Evolutionary conservation across 2,797 vertebrate species (phyloP).

Genomic region (Margarornis squamiger): DNA sequence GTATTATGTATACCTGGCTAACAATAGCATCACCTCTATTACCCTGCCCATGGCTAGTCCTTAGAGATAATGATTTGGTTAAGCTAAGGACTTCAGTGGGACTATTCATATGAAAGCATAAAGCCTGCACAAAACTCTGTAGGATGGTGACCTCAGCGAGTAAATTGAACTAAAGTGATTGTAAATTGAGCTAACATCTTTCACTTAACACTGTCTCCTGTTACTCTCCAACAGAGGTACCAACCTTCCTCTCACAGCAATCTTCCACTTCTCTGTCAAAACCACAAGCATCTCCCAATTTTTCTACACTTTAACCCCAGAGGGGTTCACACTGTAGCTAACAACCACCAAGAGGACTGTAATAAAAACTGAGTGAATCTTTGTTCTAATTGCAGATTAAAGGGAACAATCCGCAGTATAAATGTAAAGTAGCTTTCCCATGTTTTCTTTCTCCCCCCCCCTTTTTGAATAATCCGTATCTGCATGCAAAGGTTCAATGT

Average conservation of each 20-base stretch:
- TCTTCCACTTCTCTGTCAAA: constrained; percentile 64
- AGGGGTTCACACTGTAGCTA: constrained; percentile 50
- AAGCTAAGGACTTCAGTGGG: constrained; percentile 2
- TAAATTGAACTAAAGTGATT: constrained; percentile 57
- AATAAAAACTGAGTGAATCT: constrained; percentile 49
- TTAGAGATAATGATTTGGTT: constrained; percentile 13
- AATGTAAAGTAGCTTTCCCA: constrained; percentile 56
- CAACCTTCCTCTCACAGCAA: constrained; percentile 44
- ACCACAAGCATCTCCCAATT: constrained; percentile 69
- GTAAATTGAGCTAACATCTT: constrained; percentile 65
- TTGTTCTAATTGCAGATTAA: constrained; percentile 60
- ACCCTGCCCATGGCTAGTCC: not conserved
- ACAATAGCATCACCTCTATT: constrained; percentile 6
- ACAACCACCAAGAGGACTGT: constrained; percentile 12
- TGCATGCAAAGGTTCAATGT: constrained; percentile 71
- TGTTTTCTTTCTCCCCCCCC: constrained; percentile 32
- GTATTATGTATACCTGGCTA: constrained; percentile 2
- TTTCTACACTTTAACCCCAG: constrained; percentile 64
- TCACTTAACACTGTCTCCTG: constrained; percentile 54
- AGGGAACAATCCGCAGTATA: constrained; percentile 51
- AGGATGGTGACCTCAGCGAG: constrained; percentile 17
- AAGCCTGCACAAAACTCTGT: not conserved
- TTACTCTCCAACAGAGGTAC: constrained; percentile 37
- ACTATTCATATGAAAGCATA: constrained; percentile 22
- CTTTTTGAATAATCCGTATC: constrained; percentile 63